Evolutionary conservation across 1,140 invertebrate species (phyloP).

Genomic region (Lordiphosa mommai): DNA sequence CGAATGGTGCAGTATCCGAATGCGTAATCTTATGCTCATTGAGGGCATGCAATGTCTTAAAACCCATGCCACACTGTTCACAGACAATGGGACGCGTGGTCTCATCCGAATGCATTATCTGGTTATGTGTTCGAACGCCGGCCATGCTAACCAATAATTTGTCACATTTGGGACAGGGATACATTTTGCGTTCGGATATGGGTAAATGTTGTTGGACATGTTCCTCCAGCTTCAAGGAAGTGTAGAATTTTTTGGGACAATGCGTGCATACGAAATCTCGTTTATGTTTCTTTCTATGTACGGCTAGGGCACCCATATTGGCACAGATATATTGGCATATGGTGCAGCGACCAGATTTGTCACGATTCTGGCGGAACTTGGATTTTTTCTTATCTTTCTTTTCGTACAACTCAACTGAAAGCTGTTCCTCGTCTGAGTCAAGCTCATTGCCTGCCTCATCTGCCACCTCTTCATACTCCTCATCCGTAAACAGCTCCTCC

Average conservation of each 20-base stretch:
- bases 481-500: not conserved
- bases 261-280: conserved; percentile 28
- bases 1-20: conserved; percentile 80
- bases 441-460: too few species aligned
- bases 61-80: conserved; percentile 79
- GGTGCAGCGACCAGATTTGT: conserved; percentile 34
- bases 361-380: not conserved
- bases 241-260: conserved; percentile 48
- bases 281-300: conserved; percentile 48
- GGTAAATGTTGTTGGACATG: conserved; percentile 49
- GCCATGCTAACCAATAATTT: conserved; percentile 64
- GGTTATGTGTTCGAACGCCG: conserved; percentile 70
- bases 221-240: conserved; percentile 27
- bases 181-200: conserved; percentile 39
- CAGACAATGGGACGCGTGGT: conserved; percentile 79
- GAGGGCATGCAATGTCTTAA: conserved; percentile 79
- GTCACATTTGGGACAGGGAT: conserved; percentile 48
- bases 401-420: not conserved
- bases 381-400: not conserved
- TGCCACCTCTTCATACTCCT: not conserved
- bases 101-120: conserved; percentile 79
- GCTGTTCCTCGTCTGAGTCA: too few species aligned
- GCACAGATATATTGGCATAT: conserved; percentile 35
- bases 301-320: conserved; percentile 16
- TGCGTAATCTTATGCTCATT: conserved; percentile 80